Base-by-base conservation (phyloP, 2,797 vertebrate species). In the Steatocranus sp. region DNA sequence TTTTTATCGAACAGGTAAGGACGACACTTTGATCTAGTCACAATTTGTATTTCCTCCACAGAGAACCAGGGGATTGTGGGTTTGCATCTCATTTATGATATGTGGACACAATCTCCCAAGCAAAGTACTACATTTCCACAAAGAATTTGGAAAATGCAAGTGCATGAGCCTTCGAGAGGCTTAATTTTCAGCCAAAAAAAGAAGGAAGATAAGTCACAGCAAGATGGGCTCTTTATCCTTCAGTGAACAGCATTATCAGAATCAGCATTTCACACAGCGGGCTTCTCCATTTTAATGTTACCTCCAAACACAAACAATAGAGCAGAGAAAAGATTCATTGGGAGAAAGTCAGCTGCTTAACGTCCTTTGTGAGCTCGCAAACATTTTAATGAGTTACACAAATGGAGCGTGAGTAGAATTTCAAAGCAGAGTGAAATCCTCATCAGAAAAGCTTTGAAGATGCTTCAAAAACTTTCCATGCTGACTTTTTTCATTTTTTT, bases 1-100 rank as follows among this genome's bases (percentile, higher is more conserved):
- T 25, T 78, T 88, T 88, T 78, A 68, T 86, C 54, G 18, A 30
- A 84, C 81, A 92, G 92, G 94, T 95, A 94, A 94, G 94, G 77
- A 78, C 30, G 34, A 56, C 78, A 46, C 74, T 83, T 79, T 63
- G 50, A 48, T 77, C 11, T 73, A 73, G 46, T n/a, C 11, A 73
- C 10, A 18, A 49, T 73, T 48, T 73, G 17, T 49, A n/a, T 73
- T 73, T 49, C 25, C n/a, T 76, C 43, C 17, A 30, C 23, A 75
- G 61, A 75, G 43, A 58, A 30, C 27, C 4, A 12, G 25, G 48
- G 34, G 48, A 34, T 46, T 48, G 83, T 81, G 46, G 76, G 80
- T 76, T 82, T 83, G 36, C 76, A 76, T 86, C 20, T 53, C 30
- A 82, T 15, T 56, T 51, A 30, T 73, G 18, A 84, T 63, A 18